These are phyloP conservation scores for Bufotes viridis DNA, from an alignment of 2,797 vertebrate genomes.

Conservation along the genomic window DNA sequence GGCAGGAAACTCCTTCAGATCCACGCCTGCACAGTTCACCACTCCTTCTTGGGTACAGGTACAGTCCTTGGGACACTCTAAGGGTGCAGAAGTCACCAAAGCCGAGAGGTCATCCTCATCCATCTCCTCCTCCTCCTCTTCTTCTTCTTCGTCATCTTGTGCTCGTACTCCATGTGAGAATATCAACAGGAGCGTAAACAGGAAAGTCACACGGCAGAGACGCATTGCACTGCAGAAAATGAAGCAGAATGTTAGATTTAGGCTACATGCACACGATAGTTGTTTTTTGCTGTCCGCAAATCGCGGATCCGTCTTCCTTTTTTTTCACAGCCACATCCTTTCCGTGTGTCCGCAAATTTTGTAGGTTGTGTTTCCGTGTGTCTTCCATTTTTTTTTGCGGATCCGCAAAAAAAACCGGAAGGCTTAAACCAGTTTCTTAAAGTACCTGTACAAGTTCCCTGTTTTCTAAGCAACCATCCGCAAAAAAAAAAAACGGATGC, in stretches of 20 bases:
- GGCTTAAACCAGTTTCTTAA: too few relatives aligned
- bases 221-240: conserved; percentile 73
- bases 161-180: conserved; percentile 72
- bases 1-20: conserved; percentile 87
- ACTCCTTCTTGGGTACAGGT: conserved; percentile 85
- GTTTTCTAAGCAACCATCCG: too few relatives aligned
- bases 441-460: too few relatives aligned
- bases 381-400: too few relatives aligned
- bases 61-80: conserved; percentile 84
- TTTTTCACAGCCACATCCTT: too few relatives aligned
- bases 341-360: too few relatives aligned
- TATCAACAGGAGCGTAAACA: conserved; percentile 74
- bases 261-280: too few relatives aligned
- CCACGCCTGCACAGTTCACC: conserved; percentile 93
- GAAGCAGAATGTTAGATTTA: background rate
- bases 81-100: conserved; percentile 45
- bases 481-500: too few relatives aligned
- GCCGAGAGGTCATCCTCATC: conserved; percentile 63
- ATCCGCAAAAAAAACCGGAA: too few relatives aligned
- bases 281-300: too few relatives aligned
- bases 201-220: conserved; percentile 62
- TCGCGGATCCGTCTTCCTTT: too few relatives aligned
- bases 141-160: conserved; percentile 73
- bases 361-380: too few relatives aligned
- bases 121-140: conserved; percentile 37